Percentiles rank a stretch among this genome's conserved stretches.
Conservation (phyloP, 2,888 invertebrate genomes). For the Phyllotreta striolata region DNA sequence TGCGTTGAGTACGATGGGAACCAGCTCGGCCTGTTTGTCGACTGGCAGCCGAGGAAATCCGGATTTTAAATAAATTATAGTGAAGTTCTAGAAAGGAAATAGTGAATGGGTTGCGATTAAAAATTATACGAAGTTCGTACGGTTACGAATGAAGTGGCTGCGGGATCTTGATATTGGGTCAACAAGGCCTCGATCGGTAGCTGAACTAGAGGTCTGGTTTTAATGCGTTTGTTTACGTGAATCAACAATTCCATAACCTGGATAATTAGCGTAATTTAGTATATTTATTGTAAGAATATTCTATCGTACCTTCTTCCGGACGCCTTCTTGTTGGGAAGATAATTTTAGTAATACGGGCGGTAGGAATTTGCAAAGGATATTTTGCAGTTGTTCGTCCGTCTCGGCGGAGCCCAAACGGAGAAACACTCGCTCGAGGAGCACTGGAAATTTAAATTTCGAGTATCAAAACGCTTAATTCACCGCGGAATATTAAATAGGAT, state of each 20-base stretch:
- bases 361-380: constrained; percentile 81
- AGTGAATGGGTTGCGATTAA: constrained; percentile 9
- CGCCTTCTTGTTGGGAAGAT: constrained; percentile 85
- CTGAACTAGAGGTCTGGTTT: constrained; percentile 83
- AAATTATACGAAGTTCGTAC: constrained; percentile 67
- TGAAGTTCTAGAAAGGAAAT: constrained; percentile 81
- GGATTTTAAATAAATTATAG: constrained; percentile 92
- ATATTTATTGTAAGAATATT: background rate
- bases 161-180: constrained; percentile 79
- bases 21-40: constrained; percentile 77
- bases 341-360: constrained; percentile 91
- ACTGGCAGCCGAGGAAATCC: constrained; percentile 84
- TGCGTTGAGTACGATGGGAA: constrained; percentile 78
- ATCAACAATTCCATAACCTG: constrained; percentile 92
- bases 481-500: constrained; percentile 4
- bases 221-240: constrained; percentile 90
- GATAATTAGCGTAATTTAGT: background rate
- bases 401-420: constrained; percentile 88
- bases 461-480: background rate
- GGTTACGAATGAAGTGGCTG: constrained; percentile 79
- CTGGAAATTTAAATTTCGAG: constrained; percentile 61
- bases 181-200: constrained; percentile 86
- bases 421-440: constrained; percentile 88
- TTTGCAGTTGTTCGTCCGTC: constrained; percentile 87
- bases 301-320: constrained; percentile 64